These are phyloP conservation scores for Drosophila incognita DNA, from an alignment of 2,888 invertebrate species.

Conservation along the genomic window DNA sequence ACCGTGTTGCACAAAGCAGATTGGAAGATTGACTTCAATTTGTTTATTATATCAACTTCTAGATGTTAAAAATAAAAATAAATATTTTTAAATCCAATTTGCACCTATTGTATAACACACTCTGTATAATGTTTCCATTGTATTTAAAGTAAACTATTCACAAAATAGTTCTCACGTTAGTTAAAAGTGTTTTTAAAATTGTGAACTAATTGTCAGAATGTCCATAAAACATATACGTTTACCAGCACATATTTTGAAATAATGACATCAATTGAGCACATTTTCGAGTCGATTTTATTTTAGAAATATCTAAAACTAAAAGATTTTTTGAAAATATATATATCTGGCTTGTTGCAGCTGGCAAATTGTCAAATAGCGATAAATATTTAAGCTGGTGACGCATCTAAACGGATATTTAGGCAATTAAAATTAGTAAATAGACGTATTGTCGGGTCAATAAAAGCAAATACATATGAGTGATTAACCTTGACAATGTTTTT, in stretches of 20 bases:
- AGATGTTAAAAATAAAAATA: neutral
- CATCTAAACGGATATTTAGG: slow-evolving; percentile 14
- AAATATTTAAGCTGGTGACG: slow-evolving; percentile 17
- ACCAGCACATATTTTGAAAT: neutral
- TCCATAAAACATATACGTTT: neutral
- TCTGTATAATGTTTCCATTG: too few relatives aligned
- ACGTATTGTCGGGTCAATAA: neutral
- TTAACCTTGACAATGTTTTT: neutral
- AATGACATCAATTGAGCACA: neutral
- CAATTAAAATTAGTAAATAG: slow-evolving; percentile 18
- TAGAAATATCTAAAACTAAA: neutral
- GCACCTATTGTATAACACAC: neutral
- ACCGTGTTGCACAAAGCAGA: neutral
- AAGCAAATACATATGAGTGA: too few relatives aligned
- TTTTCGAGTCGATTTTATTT: neutral
- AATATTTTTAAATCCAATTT: neutral
- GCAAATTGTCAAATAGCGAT: slow-evolving; percentile 29
- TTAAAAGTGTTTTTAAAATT: neutral
- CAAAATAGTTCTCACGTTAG: neutral
- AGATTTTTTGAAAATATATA: neutral
- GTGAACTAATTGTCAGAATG: neutral
- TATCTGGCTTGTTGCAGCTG: slow-evolving; percentile 1
- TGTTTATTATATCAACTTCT: neutral
- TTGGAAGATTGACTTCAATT: neutral
- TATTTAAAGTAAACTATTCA: neutral